Base-by-base conservation (phyloP, 2,888 invertebrate genomes). In the Fragum whitleyi region DNA sequence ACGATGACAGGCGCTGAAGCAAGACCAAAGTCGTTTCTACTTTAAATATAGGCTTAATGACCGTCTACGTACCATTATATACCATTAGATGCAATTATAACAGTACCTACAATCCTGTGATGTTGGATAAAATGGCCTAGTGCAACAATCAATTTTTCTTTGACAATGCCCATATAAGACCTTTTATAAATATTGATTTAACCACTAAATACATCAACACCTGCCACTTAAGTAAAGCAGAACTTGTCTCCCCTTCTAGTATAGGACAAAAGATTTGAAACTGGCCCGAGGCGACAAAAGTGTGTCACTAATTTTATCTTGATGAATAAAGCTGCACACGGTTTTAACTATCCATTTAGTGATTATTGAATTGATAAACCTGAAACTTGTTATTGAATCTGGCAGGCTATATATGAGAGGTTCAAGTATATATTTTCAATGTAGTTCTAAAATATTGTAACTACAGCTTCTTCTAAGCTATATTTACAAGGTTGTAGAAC, bases 141-240 rank as follows among this genome's bases (percentile, higher is more conserved):
- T 65, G 65, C 42, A 23, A 42, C 26, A 42, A 65, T 65, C 65
- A 65, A 65, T 65, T 21, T 61, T 39, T 26, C 65, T 65, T 65
- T 65, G 65, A 65, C 65, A 61, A 61, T 29, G 26, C 61, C 61
- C 42, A 61, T 73, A 73, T 73, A 61, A 61, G 72, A 26, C 51
- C 59, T 59, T 71, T 72, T 42, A 19, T 42, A 73, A 61, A 73
- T 73, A 73, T 59, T 73, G 72, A 73, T 73, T 73, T 42, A 73
- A 59, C 59, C 61, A 26, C 65, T 65, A 65, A 65, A 21, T 65
- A 23, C 21, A 65, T 65, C 65, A 76, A 73, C 80, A 80, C 80
- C 80, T 80, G 80, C 80, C 80, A 26, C 65, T 73, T 62, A 51
- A 65, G 65, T 65, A 65, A 65, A 42, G 42, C 42, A 23, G 36